Conservation (phyloP, 1,140 invertebrate genomes). For the Papilio xuthus region DNA sequence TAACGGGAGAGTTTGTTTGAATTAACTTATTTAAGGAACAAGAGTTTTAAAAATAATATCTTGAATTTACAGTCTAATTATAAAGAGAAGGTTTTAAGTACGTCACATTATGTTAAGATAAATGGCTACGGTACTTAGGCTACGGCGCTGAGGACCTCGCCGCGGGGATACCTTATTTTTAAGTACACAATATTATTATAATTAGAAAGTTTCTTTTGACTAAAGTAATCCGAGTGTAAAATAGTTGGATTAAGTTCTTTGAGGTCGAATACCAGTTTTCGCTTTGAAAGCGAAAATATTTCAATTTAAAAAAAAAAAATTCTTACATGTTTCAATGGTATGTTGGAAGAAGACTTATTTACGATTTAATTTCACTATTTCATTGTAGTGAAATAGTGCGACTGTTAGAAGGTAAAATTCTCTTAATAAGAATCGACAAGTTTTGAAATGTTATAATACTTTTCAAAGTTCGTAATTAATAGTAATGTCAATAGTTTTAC, state of each 20-base stretch:
- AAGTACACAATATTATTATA: no score
- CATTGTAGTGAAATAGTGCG: neutral
- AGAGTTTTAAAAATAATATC: no score
- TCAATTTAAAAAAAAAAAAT: no score
- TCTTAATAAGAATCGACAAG: neutral
- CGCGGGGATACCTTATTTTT: no score
- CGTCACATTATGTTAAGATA: no score
- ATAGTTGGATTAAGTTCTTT: neutral
- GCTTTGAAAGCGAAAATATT: neutral
- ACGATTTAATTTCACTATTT: neutral
- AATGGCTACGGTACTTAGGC: no score
- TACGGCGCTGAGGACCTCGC: no score
- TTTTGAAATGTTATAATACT: neutral
- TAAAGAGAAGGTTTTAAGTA: no score
- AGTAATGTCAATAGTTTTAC: slow-evolving; percentile 23
- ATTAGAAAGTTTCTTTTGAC: neutral
- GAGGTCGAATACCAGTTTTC: neutral
- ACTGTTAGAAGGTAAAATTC: neutral
- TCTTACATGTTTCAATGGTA: neutral
- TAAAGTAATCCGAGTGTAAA: neutral
- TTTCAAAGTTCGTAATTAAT: slow-evolving; percentile 1
- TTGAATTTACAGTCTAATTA: no score
- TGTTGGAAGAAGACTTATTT: neutral
- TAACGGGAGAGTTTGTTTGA: no score
- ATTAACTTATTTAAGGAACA: no score